These are phyloP conservation scores for Notarius quadriscutis DNA, from an alignment of 2,113 vertebrate genomes.

Conservation along the genomic window DNA sequence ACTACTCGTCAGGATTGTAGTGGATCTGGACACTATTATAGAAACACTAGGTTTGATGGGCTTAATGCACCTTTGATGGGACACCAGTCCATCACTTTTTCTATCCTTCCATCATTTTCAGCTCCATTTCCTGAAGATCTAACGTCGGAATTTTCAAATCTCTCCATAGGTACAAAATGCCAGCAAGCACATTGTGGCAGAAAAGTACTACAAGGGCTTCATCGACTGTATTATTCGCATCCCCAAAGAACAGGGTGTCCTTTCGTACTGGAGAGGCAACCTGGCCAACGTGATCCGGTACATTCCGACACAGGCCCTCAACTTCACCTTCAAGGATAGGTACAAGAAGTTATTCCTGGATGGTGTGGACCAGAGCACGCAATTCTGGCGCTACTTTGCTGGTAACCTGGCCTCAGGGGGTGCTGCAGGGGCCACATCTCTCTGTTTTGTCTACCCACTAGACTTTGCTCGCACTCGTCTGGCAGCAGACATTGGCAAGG, in stretches of 20 bases:
- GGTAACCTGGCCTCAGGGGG: slow-evolving; percentile 30
- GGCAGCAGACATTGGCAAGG: slow-evolving; percentile 30
- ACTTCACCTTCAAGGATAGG: background rate
- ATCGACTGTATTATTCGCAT: slow-evolving; percentile 18
- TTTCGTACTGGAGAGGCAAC: slow-evolving; percentile 39
- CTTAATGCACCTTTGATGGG: background rate
- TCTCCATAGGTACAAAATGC: slow-evolving; percentile 27
- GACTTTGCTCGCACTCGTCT: slow-evolving; percentile 40
- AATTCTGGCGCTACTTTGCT: slow-evolving; percentile 37
- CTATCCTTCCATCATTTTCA: background rate
- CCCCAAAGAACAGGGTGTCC: slow-evolving; percentile 35
- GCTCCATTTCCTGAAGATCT: background rate
- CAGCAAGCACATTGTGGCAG: slow-evolving; percentile 20
- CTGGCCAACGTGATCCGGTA: slow-evolving; percentile 41
- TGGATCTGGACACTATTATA: background rate
- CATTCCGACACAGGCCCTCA: slow-evolving; percentile 34
- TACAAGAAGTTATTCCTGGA: slow-evolving; percentile 40
- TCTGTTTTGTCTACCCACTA: slow-evolving; percentile 31
- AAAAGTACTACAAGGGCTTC: slow-evolving; percentile 22
- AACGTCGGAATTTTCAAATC: background rate
- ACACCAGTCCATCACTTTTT: background rate
- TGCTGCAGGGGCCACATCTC: slow-evolving; percentile 14
- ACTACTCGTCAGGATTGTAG: background rate
- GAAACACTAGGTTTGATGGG: background rate
- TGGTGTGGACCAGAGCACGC: slow-evolving; percentile 34